Percentiles rank a stretch among this genome's conserved stretches.
Evolutionary conservation across 2,888 invertebrate species (phyloP).

Genomic region (Serrognathus titanus): DNA sequence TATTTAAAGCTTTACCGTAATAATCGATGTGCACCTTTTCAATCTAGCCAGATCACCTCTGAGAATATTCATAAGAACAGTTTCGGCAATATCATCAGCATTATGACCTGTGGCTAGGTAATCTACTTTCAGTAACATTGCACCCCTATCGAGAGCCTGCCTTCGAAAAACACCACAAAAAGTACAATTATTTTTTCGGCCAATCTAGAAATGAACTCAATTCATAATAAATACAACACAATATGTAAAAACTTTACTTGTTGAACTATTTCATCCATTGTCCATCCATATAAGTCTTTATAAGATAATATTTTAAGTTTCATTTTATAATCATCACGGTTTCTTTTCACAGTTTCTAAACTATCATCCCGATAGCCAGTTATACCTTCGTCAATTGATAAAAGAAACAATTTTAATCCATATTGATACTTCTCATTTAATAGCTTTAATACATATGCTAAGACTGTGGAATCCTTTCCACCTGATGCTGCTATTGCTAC

Average conservation of each 20-base stretch:
- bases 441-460: conserved; percentile 88
- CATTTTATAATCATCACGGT: conserved; percentile 89
- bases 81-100: conserved; percentile 98
- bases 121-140: conserved; percentile 79
- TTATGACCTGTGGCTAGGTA: conserved; percentile 96
- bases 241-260: conserved; percentile 55
- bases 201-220: conserved; percentile 50
- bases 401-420: conserved; percentile 80
- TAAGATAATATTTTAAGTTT: conserved; percentile 94
- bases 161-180: conserved; percentile 94
- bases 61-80: conserved; percentile 95
- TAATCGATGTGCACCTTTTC: conserved; percentile 85
- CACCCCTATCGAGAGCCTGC: conserved; percentile 95
- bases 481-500: conserved; percentile 94
- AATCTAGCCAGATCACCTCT: conserved; percentile 94
- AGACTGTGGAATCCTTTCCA: conserved; percentile 95
- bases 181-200: conserved; percentile 93
- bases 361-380: conserved; percentile 95
- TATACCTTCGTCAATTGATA: conserved; percentile 99
- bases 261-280: conserved; percentile 96
- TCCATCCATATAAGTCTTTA: conserved; percentile 98
- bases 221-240: background rate
- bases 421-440: conserved; percentile 89
- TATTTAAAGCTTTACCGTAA: conserved; percentile 62
- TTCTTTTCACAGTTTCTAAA: conserved; percentile 92